Evolutionary conservation across 37 sponge, comb jelly and placozoan genomes (phyloP), one percentile per base, ranked within the genome.

Genomic region (Crambe crambe): DNA sequence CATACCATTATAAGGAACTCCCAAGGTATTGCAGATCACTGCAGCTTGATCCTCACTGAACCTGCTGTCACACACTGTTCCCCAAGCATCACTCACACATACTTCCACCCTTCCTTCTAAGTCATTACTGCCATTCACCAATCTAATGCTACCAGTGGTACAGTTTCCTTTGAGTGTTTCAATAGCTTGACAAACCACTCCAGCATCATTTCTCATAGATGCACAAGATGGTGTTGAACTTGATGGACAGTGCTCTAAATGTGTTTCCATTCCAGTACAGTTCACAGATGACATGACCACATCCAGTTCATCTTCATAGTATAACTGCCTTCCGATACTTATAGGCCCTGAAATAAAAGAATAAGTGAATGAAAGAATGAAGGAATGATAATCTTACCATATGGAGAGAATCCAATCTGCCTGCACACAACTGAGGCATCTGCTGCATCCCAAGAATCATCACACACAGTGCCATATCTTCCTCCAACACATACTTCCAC

Each of bases 391-490:
- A 47, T 61, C 6, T 23, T 74, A 81, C 81, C 81, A 72, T 72
- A 61, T 21, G 73, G 63, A 22, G 81, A 81, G 73, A 81, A 81
- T 26, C 81, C 81, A 0, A 81, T 54, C 61, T 81, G 81, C 23
- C 62, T 41, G 72, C 81, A 81, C 18, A 60, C 81, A 0, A 81
- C 73, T 37, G 81, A 72, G 12, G 81, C 81, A 81, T 81, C 81
- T 40, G 20, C 29, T 40, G 71, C 58, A 9, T 32, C 59, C 81
- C 81, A 81, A 23, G 18, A 22, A 12, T 58, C 47, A 40, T 60
- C 72, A 61, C 81, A 81, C 39, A 81, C 73, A 26, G 59, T 37
- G 5, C 81, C 81, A 34, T 63, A 83, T 27, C 30, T 67, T 3
- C 76, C 69, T 23, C 64, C 58, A 10, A 57, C 31, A 38, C 84